Percentiles rank a stretch among this genome's conserved stretches.
These are phyloP conservation scores for Rallus crepitans DNA, from an alignment of 2,797 vertebrate species.

Conservation along the genomic window DNA sequence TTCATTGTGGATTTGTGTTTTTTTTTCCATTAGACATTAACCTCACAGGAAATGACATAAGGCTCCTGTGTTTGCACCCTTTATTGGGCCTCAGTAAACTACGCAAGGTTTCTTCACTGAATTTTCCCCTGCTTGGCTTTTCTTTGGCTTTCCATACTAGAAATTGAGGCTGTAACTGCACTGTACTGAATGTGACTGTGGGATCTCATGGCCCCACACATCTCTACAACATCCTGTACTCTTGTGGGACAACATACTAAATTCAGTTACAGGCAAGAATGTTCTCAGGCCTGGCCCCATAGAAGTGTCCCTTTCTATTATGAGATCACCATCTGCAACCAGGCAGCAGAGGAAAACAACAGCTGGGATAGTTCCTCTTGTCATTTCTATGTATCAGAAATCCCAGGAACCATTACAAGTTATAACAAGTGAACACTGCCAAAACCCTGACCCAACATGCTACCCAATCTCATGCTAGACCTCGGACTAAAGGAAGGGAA, in stretches of 20 bases:
- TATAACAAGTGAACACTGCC: not conserved
- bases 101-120: not conserved
- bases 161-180: not conserved
- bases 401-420: not conserved
- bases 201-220: not conserved
- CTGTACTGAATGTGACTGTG: fast-evolving
- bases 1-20: not conserved
- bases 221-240: not conserved
- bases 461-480: not conserved
- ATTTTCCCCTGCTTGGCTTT: not conserved
- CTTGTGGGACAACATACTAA: not conserved
- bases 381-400: not conserved
- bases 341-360: not conserved
- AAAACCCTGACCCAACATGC: not conserved
- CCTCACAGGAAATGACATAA: not conserved
- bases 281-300: not conserved
- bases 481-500: not conserved
- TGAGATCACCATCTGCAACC: not conserved
- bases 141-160: not conserved
- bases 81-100: not conserved
- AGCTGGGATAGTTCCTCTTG: not conserved
- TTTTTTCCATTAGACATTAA: not conserved
- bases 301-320: not conserved
- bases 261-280: not conserved
- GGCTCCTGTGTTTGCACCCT: not conserved